phyloP scores from a whole-genome alignment of 2,797 vertebrate species.

The Manis pentadactyla region DNA sequence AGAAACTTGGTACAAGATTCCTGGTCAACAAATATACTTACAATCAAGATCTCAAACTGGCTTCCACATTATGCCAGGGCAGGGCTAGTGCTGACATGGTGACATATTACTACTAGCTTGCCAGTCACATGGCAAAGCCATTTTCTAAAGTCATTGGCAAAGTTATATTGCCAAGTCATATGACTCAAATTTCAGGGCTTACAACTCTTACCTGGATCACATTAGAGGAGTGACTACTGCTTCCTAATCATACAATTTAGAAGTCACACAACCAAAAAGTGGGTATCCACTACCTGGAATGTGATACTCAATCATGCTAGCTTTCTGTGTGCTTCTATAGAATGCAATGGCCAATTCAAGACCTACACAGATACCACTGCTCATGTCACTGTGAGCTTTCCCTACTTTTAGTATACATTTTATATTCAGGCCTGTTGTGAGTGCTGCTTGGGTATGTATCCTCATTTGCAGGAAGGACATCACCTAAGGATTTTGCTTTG shows the following conservation, averaged over 20 bases:
- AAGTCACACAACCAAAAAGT: background rate
- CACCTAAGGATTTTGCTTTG: background rate
- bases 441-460: background rate
- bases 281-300: background rate
- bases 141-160: background rate
- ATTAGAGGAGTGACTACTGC: background rate
- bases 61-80: background rate
- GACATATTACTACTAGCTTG: background rate
- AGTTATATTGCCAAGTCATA: background rate
- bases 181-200: background rate
- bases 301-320: background rate
- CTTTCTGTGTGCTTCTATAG: background rate
- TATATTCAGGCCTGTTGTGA: background rate
- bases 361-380: background rate
- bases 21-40: background rate
- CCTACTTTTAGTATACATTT: background rate
- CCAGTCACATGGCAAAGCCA: background rate
- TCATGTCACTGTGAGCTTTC: background rate
- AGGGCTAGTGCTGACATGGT: background rate
- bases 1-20: background rate
- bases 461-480: background rate
- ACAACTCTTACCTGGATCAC: background rate
- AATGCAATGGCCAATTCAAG: background rate
- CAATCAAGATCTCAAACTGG: background rate
- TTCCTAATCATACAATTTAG: background rate